Evolutionary conservation across 2,113 vertebrate species (phyloP).

Genomic region (Pogonocichla stellata): DNA sequence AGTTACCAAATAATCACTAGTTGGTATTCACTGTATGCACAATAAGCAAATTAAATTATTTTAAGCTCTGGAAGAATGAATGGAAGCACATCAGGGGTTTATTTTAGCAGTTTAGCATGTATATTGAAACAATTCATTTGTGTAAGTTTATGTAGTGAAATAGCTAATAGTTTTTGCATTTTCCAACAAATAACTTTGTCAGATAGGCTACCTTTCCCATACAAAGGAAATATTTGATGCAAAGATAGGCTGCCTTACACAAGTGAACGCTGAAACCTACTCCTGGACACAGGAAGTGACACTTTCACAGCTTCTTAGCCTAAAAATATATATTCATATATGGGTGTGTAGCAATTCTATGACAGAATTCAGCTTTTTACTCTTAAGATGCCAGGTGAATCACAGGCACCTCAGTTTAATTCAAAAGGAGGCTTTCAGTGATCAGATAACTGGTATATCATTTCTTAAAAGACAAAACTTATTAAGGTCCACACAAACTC

Average conservation of each 20-base stretch:
- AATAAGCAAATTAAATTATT: neutral
- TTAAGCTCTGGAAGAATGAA: neutral
- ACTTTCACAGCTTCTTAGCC: neutral
- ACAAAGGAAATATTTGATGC: neutral
- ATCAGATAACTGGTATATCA: neutral
- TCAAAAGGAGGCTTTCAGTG: neutral
- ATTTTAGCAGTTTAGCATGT: neutral
- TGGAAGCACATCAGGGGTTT: rapidly evolving
- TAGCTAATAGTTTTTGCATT: neutral
- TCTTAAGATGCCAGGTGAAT: neutral
- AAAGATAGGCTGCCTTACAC: neutral
- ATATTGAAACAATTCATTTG: neutral
- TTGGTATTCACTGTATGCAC: neutral
- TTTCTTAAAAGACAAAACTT: neutral
- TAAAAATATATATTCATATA: neutral
- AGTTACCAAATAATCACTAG: neutral
- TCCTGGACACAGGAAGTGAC: neutral
- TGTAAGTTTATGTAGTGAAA: neutral
- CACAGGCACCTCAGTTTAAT: neutral
- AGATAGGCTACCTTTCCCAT: neutral
- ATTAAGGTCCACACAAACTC: neutral
- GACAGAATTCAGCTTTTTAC: neutral
- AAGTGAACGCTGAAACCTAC: neutral
- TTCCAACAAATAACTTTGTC: neutral
- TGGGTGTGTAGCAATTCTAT: neutral